Conservation (phyloP, 2,797 vertebrate genomes). For the Enoplosus armatus region DNA sequence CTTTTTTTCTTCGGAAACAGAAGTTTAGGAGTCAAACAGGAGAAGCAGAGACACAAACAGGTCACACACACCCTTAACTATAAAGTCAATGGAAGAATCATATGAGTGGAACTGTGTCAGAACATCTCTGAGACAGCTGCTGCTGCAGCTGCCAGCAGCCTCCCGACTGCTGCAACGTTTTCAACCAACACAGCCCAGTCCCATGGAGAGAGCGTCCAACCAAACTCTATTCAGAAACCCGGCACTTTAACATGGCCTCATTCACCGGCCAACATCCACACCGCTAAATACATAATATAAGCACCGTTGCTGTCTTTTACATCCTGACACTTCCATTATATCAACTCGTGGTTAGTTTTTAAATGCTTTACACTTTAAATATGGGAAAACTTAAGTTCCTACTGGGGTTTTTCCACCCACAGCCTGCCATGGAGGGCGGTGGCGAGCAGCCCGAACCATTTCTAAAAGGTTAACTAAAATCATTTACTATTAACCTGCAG, state of each 20-base stretch:
- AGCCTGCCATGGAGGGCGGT: constrained; percentile 27
- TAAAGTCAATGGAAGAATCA: background rate
- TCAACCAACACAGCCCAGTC: background rate
- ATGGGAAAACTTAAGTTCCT: accelerated
- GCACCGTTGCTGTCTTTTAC: no score
- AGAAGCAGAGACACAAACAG: background rate
- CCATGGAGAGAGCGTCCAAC: background rate
- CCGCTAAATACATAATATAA: accelerated
- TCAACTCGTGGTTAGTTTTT: background rate
- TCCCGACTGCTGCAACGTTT: constrained; percentile 1
- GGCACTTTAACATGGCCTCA: background rate
- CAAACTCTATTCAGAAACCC: constrained; percentile 6
- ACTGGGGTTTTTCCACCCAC: background rate
- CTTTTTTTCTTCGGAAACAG: background rate
- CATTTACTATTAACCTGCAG: accelerated
- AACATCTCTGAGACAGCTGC: constrained; percentile 41
- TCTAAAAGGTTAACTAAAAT: background rate
- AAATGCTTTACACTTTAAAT: background rate
- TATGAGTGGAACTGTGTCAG: background rate
- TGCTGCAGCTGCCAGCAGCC: constrained; percentile 30
- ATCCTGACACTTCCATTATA: background rate
- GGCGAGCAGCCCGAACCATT: constrained; percentile 8
- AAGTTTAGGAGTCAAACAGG: background rate
- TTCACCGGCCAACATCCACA: background rate
- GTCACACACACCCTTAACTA: background rate